Conservation (phyloP, 2,888 invertebrate genomes). For the Orchesellides sinensis region DNA sequence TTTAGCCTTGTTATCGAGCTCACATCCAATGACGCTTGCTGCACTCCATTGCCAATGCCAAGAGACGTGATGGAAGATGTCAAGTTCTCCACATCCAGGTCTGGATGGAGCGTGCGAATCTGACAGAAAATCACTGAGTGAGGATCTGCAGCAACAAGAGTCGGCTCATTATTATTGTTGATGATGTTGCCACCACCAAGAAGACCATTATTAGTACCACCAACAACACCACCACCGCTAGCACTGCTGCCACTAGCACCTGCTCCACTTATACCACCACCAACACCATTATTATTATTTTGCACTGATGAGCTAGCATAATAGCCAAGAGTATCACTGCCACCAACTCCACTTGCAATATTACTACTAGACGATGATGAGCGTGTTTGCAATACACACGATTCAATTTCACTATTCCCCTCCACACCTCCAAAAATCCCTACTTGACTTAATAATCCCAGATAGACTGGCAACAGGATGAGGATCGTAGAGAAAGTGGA, state of each 20-base stretch:
- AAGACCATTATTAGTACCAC: conserved; percentile 41
- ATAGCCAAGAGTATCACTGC: too few relatives aligned
- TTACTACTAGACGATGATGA: conserved; percentile 50
- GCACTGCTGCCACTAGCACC: conserved; percentile 57
- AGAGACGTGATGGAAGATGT: conserved; percentile 62
- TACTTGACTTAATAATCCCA: conserved; percentile 53
- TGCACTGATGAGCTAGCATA: conserved; percentile 52
- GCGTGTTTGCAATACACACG: conserved; percentile 65
- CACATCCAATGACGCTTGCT: conserved; percentile 24
- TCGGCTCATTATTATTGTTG: conserved; percentile 50
- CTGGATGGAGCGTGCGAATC: conserved; percentile 72
- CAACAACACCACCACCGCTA: conserved; percentile 37
- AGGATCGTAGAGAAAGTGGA: conserved; percentile 22
- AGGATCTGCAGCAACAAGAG: conserved; percentile 26
- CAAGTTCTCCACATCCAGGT: conserved; percentile 73
- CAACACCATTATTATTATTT: conserved; percentile 47
- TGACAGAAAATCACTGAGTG: conserved; percentile 70
- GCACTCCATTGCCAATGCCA: conserved; percentile 12
- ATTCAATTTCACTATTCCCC: conserved; percentile 68
- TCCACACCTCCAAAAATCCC: conserved; percentile 46
- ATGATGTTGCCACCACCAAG: conserved; percentile 19
- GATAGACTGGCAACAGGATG: conserved; percentile 54
- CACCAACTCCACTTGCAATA: conserved; percentile 42
- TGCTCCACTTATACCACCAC: conserved; percentile 47
- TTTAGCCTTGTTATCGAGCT: conserved; percentile 73